phyloP scores from a whole-genome alignment of 2,113 vertebrate species.

The Sinocyclocheilus anshuiensis region DNA sequence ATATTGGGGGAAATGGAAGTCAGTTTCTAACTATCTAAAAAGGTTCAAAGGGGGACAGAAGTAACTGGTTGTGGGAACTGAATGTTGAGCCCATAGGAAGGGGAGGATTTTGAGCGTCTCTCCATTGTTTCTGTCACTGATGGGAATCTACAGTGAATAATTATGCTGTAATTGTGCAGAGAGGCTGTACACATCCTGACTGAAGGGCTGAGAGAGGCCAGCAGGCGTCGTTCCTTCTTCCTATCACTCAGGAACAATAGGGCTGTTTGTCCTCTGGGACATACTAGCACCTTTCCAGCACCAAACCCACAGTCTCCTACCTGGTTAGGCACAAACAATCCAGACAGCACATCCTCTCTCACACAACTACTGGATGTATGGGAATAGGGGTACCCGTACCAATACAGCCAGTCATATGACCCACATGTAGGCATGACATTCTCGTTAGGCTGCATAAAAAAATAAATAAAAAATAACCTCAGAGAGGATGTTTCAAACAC shows the following conservation, averaged over 20 bases:
- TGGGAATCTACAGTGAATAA: slow-evolving; percentile 55
- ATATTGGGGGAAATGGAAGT: slow-evolving; percentile 24
- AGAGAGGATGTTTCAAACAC: background rate
- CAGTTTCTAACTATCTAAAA: slow-evolving; percentile 11
- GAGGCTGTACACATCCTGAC: slow-evolving; percentile 55
- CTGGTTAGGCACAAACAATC: slow-evolving; percentile 18
- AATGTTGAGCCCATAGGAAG: slow-evolving; percentile 51
- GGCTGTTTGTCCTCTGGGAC: slow-evolving; percentile 28
- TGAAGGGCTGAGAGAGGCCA: slow-evolving; percentile 15
- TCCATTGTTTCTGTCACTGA: slow-evolving; percentile 69
- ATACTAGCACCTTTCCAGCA: slow-evolving; percentile 34
- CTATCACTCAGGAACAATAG: slow-evolving; percentile 57
- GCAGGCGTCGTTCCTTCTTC: slow-evolving; percentile 49
- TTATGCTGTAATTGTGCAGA: slow-evolving; percentile 48
- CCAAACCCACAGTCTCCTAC: slow-evolving; percentile 28
- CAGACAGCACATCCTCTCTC: slow-evolving; percentile 4
- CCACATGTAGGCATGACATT: background rate
- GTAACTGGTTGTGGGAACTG: slow-evolving; percentile 52
- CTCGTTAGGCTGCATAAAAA: background rate
- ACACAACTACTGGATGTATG: background rate
- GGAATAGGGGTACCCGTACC: background rate
- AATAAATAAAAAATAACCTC: background rate
- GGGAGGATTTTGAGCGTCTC: slow-evolving; percentile 41
- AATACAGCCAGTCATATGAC: background rate
- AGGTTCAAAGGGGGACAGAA: slow-evolving; percentile 44